Conservation (phyloP, 2,888 invertebrate genomes). For the Choreutis nemorana region DNA sequence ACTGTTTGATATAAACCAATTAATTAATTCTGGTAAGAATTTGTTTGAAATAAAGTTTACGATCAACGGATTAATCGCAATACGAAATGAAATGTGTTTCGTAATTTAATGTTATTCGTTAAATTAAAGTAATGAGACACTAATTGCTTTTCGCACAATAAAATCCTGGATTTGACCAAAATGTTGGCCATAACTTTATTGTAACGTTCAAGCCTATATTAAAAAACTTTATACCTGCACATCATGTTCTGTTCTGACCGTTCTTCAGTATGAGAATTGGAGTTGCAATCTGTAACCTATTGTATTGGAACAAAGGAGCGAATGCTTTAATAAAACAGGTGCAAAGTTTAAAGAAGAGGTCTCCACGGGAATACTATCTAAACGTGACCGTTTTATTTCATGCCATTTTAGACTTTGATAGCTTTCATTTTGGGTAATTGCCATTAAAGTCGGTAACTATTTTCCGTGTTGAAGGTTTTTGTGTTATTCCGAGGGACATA, state of each 20-base stretch:
- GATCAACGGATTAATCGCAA: background rate
- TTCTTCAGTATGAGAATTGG: constrained; percentile 45
- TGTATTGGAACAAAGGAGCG: constrained; percentile 56
- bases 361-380: constrained; percentile 25
- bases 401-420: constrained; percentile 48
- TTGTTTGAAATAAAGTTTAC: constrained; percentile 2
- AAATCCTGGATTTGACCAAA: no score
- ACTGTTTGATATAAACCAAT: constrained; percentile 45
- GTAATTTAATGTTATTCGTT: no score
- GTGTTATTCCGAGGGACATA: constrained; percentile 27
- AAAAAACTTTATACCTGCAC: constrained; percentile 43
- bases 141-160: no score
- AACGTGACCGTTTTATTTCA: constrained; percentile 57
- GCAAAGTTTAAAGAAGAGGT: constrained; percentile 35
- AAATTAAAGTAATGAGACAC: no score
- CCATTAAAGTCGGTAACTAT: constrained; percentile 51
- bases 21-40: constrained; percentile 38
- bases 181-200: constrained; percentile 18
- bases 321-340: constrained; percentile 60
- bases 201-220: constrained; percentile 17
- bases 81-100: no score
- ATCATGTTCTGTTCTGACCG: constrained; percentile 26
- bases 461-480: constrained; percentile 44
- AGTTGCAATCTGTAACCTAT: constrained; percentile 60
- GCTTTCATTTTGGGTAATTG: constrained; percentile 53